Conservation (phyloP, 2,797 vertebrate genomes). For the Allobates femoralis region DNA sequence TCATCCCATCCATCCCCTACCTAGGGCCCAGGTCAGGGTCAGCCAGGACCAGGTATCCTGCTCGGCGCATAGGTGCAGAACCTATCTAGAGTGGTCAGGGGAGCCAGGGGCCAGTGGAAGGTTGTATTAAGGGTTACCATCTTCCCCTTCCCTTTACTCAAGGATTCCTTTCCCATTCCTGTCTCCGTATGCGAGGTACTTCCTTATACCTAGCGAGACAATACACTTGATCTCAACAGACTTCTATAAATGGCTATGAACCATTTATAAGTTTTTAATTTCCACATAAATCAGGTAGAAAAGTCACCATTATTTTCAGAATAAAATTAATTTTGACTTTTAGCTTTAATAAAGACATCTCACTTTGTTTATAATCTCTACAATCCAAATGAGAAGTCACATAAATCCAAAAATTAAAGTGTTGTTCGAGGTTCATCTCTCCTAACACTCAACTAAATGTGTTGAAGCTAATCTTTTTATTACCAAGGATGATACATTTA, state of each 20-base stretch:
- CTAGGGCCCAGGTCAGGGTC: too few species aligned
- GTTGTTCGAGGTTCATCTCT: conserved; percentile 30
- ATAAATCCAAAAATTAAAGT: conserved; percentile 35
- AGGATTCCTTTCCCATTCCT: too few species aligned
- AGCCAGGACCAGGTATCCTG: too few species aligned
- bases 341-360: background rate
- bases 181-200: too few species aligned
- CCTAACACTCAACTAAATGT: conserved; percentile 39
- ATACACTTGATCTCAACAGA: background rate
- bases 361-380: conserved; percentile 13
- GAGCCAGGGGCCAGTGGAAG: too few species aligned
- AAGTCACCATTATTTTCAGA: background rate
- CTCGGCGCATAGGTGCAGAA: too few species aligned
- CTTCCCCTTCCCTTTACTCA: too few species aligned
- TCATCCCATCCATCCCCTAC: too few species aligned
- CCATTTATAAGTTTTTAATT: background rate
- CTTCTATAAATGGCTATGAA: background rate
- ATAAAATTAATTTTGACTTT: conserved; percentile 8
- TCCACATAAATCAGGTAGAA: background rate
- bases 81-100: too few species aligned
- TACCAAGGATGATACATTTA: conserved; percentile 27
- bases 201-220: too few species aligned
- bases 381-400: conserved; percentile 15
- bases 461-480: conserved; percentile 35
- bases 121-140: too few species aligned